Evolutionary conservation across 2,797 vertebrate species (phyloP).

Genomic region (Myotis daubentonii): DNA sequence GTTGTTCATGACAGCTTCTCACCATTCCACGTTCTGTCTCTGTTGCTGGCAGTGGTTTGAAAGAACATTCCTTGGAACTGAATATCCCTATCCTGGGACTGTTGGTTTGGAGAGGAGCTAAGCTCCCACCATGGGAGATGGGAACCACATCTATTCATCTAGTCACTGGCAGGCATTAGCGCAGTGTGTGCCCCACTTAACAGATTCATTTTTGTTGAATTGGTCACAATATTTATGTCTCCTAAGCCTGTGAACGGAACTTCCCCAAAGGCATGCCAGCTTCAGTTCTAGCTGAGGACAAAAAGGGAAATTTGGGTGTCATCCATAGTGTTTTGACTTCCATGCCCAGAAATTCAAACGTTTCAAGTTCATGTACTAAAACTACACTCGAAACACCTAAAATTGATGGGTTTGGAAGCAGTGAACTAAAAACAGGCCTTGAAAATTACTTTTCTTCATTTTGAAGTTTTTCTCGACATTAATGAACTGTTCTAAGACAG

Average conservation of each 20-base stretch:
- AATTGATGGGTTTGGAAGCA: neutral
- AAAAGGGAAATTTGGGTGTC: constrained; percentile 34
- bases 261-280: constrained; percentile 21
- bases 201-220: constrained; percentile 24
- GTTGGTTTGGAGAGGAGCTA: neutral
- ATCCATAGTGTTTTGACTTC: constrained; percentile 13
- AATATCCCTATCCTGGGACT: neutral
- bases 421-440: neutral
- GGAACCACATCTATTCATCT: neutral
- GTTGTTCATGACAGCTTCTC: neutral
- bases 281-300: constrained; percentile 21
- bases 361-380: constrained; percentile 17
- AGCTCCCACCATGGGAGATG: neutral
- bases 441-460: neutral
- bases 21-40: neutral
- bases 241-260: neutral
- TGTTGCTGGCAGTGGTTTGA: neutral
- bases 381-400: neutral
- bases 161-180: neutral
- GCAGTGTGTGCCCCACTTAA: neutral
- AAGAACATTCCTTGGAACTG: neutral
- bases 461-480: neutral
- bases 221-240: constrained; percentile 24
- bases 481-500: neutral
- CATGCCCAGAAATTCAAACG: neutral